phyloP scores from a whole-genome alignment of 2,888 invertebrate genomes.

The Allophyes oxyacanthae region DNA sequence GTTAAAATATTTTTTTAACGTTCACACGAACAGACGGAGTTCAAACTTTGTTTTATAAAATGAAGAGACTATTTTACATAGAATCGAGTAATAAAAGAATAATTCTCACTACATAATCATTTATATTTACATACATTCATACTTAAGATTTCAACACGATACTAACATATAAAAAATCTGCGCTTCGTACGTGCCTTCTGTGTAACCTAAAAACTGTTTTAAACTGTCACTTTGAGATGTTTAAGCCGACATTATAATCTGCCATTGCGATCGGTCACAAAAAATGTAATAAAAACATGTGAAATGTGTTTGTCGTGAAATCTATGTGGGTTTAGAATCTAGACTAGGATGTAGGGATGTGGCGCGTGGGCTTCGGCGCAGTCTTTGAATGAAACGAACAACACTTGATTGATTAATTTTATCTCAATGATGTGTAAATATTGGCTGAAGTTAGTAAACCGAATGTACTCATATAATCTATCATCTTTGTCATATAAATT shows the following conservation, averaged over 20 bases:
- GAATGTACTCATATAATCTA: too few relatives aligned
- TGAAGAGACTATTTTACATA: slow-evolving; percentile 12
- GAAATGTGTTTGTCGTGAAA: slow-evolving; percentile 41
- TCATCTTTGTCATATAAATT: too few relatives aligned
- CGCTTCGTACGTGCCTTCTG: slow-evolving; percentile 34
- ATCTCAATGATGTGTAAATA: too few relatives aligned
- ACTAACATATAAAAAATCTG: slow-evolving; percentile 23
- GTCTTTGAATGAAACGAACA: too few relatives aligned
- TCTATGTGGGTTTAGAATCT: slow-evolving; percentile 35
- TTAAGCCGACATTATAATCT: slow-evolving; percentile 42
- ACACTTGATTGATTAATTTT: too few relatives aligned
- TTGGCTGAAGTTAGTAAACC: too few relatives aligned
- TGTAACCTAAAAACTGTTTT: slow-evolving; percentile 37
- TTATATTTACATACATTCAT: slow-evolving; percentile 35
- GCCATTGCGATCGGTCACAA: slow-evolving; percentile 37
- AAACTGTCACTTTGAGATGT: slow-evolving; percentile 36
- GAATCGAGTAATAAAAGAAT: slow-evolving; percentile 25
- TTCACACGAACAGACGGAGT: too few relatives aligned
- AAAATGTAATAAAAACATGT: slow-evolving; percentile 34
- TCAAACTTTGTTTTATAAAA: too few relatives aligned
- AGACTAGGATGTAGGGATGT: slow-evolving; percentile 31
- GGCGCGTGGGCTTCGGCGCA: too few relatives aligned
- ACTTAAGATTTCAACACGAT: slow-evolving; percentile 43
- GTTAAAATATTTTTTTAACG: too few relatives aligned
- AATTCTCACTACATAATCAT: slow-evolving; percentile 43